phyloP scores from a whole-genome alignment of 1,140 invertebrate genomes.

The Hyphantria cunea region DNA sequence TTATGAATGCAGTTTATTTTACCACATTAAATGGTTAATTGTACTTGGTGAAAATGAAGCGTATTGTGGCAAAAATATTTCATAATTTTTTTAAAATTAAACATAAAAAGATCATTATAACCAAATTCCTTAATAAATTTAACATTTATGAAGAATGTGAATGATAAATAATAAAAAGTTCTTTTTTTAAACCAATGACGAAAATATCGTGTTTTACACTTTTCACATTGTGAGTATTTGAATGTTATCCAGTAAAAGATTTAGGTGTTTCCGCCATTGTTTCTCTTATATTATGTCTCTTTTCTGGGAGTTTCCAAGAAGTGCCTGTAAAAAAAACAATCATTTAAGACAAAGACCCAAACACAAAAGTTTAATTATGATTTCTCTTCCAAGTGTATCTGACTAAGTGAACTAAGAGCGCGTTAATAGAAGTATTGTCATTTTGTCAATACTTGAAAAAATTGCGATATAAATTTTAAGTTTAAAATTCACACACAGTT shows the following conservation, averaged over 20 bases:
- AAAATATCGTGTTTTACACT: conserved; percentile 25
- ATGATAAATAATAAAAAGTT: conserved; percentile 14
- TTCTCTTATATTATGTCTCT: conserved; percentile 66
- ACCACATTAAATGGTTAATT: conserved; percentile 54
- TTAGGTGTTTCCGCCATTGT: conserved; percentile 4
- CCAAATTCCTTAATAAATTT: conserved; percentile 42
- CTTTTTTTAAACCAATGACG: conserved; percentile 1
- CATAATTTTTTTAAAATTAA: conserved; percentile 42
- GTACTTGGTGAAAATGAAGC: conserved; percentile 77
- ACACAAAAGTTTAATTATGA: too few relatives aligned
- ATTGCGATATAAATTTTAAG: too few relatives aligned
- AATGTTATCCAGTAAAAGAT: conserved; percentile 1
- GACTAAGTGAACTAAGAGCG: too few relatives aligned
- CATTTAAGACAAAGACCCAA: too few relatives aligned
- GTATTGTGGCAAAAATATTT: conserved; percentile 57
- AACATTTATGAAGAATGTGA: conserved; percentile 27
- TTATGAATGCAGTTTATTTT: conserved; percentile 38
- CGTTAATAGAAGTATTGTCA: too few relatives aligned
- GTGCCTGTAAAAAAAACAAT: conserved; percentile 66
- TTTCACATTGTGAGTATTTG: conserved; percentile 27
- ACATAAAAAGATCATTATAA: conserved; percentile 34
- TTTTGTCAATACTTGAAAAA: too few relatives aligned
- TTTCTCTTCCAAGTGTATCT: too few relatives aligned
- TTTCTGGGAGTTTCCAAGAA: conserved; percentile 71
- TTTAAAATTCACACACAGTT: too few relatives aligned